Conservation (phyloP, 2,797 vertebrate genomes). For the Spea hammondii region DNA sequence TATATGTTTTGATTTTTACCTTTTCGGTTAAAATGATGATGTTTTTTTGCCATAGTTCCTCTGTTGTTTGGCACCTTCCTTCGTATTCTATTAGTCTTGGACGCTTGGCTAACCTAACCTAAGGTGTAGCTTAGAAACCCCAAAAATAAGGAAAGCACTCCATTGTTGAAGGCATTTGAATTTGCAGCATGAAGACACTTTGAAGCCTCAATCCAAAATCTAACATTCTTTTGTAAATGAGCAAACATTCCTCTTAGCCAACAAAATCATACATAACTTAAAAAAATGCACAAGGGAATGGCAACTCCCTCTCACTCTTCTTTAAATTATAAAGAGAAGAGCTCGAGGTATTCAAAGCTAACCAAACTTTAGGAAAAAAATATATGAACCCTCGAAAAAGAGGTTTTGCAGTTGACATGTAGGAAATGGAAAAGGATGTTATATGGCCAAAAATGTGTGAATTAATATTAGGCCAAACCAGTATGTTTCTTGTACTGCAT, state of each 20-base stretch:
- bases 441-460: neutral
- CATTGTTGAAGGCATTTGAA: conserved; percentile 54
- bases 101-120: conserved; percentile 56
- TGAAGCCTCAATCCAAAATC: conserved; percentile 54
- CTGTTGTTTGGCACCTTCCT: conserved; percentile 52
- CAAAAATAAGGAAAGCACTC: conserved; percentile 59
- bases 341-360: conserved; percentile 54
- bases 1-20: conserved; percentile 8
- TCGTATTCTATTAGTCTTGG: conserved; percentile 49
- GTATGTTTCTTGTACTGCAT: no score
- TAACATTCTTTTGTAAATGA: conserved; percentile 55
- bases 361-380: conserved; percentile 28
- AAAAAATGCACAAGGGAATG: conserved; percentile 51
- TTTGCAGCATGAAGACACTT: conserved; percentile 57
- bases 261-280: conserved; percentile 50
- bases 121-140: conserved; percentile 47
- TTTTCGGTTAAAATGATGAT: conserved; percentile 53
- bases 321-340: conserved; percentile 58
- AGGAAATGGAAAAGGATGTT: no score
- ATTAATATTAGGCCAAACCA: neutral
- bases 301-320: conserved; percentile 56
- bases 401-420: no score
- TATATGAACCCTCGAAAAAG: no score
- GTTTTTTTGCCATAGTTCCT: conserved; percentile 56
- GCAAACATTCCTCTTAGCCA: conserved; percentile 55